These are phyloP conservation scores for Anarhynchus alexandrinus DNA, from an alignment of 2,113 vertebrate species.

Conservation along the genomic window DNA sequence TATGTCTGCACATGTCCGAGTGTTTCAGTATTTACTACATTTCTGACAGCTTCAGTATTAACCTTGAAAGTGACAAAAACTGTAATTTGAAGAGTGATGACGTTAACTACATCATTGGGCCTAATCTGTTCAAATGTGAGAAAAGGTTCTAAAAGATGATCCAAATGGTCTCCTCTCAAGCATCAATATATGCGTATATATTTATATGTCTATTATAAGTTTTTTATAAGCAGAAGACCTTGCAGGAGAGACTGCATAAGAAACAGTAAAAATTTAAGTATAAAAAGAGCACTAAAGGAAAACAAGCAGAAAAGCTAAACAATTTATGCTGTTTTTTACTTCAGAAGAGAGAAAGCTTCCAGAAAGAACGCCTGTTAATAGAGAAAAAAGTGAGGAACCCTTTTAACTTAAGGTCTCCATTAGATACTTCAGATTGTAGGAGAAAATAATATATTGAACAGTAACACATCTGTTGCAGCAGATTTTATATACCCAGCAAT, in stretches of 20 bases:
- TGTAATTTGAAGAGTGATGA: neutral
- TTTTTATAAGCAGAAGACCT: neutral
- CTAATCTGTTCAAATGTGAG: neutral
- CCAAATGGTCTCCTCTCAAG: neutral
- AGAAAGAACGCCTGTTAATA: neutral
- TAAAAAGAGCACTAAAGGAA: neutral
- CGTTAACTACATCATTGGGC: neutral
- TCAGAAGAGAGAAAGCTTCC: neutral
- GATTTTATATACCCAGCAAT: neutral
- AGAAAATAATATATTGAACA: neutral
- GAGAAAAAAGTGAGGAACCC: neutral
- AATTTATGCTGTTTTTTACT: neutral
- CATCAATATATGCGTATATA: neutral
- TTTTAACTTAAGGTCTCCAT: neutral
- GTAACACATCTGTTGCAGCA: neutral
- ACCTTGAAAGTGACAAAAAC: neutral
- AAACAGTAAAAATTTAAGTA: neutral
- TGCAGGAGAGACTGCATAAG: neutral
- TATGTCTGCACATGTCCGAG: neutral
- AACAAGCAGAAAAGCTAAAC: neutral
- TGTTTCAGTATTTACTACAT: neutral
- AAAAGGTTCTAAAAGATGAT: neutral
- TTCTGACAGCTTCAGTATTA: neutral
- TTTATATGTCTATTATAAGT: neutral
- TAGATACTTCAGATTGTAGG: neutral